Evolutionary conservation across 2,888 invertebrate genomes (phyloP).

Genomic region (Physocephala rufipes): DNA sequence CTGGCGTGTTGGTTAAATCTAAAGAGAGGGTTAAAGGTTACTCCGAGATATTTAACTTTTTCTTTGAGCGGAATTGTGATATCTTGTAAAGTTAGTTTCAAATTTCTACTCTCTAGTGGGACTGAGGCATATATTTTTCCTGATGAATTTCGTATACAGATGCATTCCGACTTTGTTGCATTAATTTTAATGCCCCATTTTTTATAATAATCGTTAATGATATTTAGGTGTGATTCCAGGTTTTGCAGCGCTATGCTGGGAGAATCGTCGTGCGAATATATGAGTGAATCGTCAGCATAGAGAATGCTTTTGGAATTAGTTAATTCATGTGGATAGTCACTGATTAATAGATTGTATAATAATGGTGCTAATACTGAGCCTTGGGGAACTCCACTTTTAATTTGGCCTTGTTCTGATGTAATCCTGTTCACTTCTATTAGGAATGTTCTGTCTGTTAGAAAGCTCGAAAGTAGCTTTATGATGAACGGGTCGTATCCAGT

Average conservation of each 20-base stretch:
- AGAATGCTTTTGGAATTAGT: slow-evolving; percentile 21
- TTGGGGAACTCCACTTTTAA: slow-evolving; percentile 34
- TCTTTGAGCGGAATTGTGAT: no score
- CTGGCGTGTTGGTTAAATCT: no score
- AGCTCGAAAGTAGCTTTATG: slow-evolving; percentile 6
- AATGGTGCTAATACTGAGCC: slow-evolving; percentile 31
- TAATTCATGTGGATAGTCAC: slow-evolving; percentile 35
- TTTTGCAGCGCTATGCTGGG: not conserved
- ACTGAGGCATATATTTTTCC: slow-evolving; percentile 13
- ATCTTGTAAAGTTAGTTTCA: no score
- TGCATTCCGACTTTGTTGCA: slow-evolving; percentile 1
- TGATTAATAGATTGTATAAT: slow-evolving; percentile 31
- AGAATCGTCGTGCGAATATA: slow-evolving; percentile 24
- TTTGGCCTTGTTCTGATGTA: slow-evolving; percentile 4
- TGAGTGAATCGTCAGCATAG: slow-evolving; percentile 38
- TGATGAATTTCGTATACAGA: slow-evolving; percentile 27
- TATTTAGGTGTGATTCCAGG: slow-evolving; percentile 10
- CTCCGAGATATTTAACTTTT: no score
- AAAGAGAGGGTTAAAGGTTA: no score
- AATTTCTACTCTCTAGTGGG: slow-evolving; percentile 33
- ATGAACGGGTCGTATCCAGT: slow-evolving; percentile 23
- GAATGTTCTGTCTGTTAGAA: slow-evolving; percentile 26
- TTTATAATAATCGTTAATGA: slow-evolving; percentile 27
- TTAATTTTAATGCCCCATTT: slow-evolving; percentile 34
- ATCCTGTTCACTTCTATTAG: slow-evolving; percentile 23